Evolutionary conservation across 2,888 invertebrate species (phyloP).

Genomic region (Ormyrus labotus): DNA sequence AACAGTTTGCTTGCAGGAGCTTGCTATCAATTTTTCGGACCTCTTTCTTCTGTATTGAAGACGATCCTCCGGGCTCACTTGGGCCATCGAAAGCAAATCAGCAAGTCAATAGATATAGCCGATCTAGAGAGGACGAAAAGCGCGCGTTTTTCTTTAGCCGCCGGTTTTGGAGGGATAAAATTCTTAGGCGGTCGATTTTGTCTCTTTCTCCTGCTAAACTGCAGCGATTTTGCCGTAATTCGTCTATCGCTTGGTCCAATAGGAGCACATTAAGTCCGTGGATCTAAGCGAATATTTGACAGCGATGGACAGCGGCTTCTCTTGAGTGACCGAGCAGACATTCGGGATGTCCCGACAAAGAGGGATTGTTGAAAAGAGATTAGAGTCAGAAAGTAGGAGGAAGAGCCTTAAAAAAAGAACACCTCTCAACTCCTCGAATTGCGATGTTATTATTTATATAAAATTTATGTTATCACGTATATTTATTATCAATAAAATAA

Average conservation of each 20-base stretch:
- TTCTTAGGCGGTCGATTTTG: conserved; percentile 37
- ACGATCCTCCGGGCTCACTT: neutral
- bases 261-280: conserved; percentile 42
- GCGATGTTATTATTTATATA: no score
- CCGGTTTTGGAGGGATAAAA: conserved; percentile 10
- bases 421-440: no score
- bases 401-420: no score
- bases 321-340: neutral
- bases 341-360: conserved; percentile 22
- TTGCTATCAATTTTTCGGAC: conserved; percentile 28
- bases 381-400: neutral
- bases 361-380: conserved; percentile 10
- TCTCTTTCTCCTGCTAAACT: conserved; percentile 1
- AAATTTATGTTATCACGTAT: no score
- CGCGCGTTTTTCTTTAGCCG: neutral
- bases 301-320: conserved; percentile 14
- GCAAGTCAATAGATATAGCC: conserved; percentile 12
- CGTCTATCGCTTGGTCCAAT: conserved; percentile 34
- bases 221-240: conserved; percentile 22
- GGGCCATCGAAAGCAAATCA: conserved; percentile 27
- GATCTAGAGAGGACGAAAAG: neutral
- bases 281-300: conserved; percentile 45
- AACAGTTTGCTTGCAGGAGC: conserved; percentile 2
- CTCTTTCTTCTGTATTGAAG: conserved; percentile 13
- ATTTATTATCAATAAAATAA: no score